A percentile compares a stretch with the other conserved stretches of the same genome.
Evolutionary conservation across 2,797 vertebrate genomes (phyloP).

Genomic region (Spinus pinus): DNA sequence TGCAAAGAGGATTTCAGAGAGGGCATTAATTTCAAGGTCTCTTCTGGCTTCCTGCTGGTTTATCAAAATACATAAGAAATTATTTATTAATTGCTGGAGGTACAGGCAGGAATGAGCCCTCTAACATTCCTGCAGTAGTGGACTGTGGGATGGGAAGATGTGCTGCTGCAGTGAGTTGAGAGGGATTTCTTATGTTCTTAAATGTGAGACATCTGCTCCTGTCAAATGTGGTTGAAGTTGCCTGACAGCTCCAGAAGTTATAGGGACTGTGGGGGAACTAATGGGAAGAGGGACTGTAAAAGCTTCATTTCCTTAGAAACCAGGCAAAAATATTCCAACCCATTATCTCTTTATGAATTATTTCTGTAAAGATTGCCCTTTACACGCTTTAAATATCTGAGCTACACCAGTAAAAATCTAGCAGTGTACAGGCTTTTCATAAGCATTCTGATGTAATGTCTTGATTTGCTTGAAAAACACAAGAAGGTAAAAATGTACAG

Average conservation of each 20-base stretch:
- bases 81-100: neutral
- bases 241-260: conserved; percentile 4
- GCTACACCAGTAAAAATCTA: neutral
- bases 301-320: conserved; percentile 46
- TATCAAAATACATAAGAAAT: neutral
- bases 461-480: neutral
- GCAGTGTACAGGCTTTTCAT: neutral
- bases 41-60: neutral
- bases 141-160: neutral
- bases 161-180: neutral
- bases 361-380: conserved; percentile 1
- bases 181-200: neutral
- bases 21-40: neutral
- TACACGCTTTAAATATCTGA: conserved; percentile 5
- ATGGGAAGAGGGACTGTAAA: neutral
- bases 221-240: neutral
- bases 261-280: neutral
- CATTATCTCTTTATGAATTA: conserved; percentile 28
- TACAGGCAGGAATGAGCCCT: neutral
- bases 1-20: neutral
- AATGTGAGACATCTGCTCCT: neutral
- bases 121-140: neutral
- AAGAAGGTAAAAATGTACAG: neutral
- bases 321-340: conserved; percentile 25
- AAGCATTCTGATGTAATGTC: neutral